Evolutionary conservation across 1,140 invertebrate genomes (phyloP).

Genomic region (Zaprionus kolodkinae): DNA sequence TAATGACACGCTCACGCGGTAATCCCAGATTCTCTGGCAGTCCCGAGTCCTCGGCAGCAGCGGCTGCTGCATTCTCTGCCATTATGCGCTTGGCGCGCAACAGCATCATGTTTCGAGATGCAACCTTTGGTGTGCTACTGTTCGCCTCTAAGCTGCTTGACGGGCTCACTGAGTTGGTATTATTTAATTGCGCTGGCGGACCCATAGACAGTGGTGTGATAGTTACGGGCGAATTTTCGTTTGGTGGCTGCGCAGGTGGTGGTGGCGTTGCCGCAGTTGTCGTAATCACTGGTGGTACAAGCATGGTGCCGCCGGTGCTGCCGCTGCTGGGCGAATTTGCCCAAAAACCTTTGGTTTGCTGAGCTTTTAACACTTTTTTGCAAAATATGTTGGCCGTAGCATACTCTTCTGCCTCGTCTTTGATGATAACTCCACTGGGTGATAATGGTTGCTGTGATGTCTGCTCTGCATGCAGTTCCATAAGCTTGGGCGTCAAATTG

Average conservation of each 20-base stretch:
- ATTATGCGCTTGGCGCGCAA: slow-evolving; percentile 64
- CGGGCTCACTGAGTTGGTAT: slow-evolving; percentile 68
- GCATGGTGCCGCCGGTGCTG: slow-evolving; percentile 42
- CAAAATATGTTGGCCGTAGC: slow-evolving; percentile 77
- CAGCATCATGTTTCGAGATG: slow-evolving; percentile 71
- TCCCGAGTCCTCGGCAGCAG: slow-evolving; percentile 64
- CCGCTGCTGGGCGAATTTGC: slow-evolving; percentile 71
- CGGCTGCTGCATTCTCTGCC: slow-evolving; percentile 58
- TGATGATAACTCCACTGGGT: slow-evolving; percentile 61
- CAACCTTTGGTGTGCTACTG: slow-evolving; percentile 64
- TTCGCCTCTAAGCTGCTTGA: slow-evolving; percentile 62
- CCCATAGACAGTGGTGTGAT: slow-evolving; percentile 62
- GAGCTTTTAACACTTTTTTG: slow-evolving; percentile 82
- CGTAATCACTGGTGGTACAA: slow-evolving; percentile 66
- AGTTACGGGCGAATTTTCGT: slow-evolving; percentile 25
- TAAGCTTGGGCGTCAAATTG: slow-evolving; percentile 79
- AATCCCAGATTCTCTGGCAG: slow-evolving; percentile 78
- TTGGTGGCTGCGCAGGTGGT: slow-evolving; percentile 35
- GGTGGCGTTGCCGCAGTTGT: slow-evolving; percentile 72
- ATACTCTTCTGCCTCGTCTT: slow-evolving; percentile 80
- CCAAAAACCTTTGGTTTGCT: slow-evolving; percentile 82
- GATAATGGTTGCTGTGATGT: slow-evolving; percentile 43
- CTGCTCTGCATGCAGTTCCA: slow-evolving; percentile 60
- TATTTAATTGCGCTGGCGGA: slow-evolving; percentile 71
- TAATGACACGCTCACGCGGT: slow-evolving; percentile 87